A percentile compares a stretch with the other conserved stretches of the same genome.
Conservation (phyloP, 1,140 invertebrate genomes). For the Hyposmocoma kahamanoa region DNA sequence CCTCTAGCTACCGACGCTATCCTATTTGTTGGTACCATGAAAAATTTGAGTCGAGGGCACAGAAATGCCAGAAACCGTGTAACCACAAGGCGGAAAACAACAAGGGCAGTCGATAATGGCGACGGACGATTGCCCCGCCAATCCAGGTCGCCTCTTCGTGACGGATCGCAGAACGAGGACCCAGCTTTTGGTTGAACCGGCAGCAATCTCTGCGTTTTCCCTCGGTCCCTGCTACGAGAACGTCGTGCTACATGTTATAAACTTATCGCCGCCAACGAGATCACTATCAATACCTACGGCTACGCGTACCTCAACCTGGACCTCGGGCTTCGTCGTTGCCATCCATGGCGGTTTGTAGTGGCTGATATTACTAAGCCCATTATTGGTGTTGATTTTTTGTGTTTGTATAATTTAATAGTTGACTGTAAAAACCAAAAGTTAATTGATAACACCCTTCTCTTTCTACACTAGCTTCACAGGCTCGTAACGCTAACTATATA, state of each 20-base stretch:
- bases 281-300: background rate
- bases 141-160: constrained; percentile 3
- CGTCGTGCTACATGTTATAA: background rate
- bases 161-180: background rate
- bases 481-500: background rate
- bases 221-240: background rate
- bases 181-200: constrained; percentile 1
- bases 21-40: constrained; percentile 16
- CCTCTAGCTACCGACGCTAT: constrained; percentile 3
- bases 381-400: constrained; percentile 14
- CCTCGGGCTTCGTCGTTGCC: background rate
- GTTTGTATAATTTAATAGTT: constrained; percentile 7
- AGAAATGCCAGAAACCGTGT: constrained; percentile 15
- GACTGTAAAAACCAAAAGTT: constrained; percentile 32
- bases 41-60: constrained; percentile 14
- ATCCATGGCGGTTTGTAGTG: background rate
- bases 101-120: constrained; percentile 16
- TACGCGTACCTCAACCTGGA: background rate
- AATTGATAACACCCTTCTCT: background rate
- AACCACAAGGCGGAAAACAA: constrained; percentile 15
- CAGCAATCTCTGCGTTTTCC: background rate
- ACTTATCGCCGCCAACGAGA: background rate
- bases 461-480: background rate
- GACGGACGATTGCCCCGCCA: constrained; percentile 9
- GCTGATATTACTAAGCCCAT: constrained; percentile 30